Base-by-base conservation (phyloP, 2,888 invertebrate species). In the Brachyptera risi region DNA sequence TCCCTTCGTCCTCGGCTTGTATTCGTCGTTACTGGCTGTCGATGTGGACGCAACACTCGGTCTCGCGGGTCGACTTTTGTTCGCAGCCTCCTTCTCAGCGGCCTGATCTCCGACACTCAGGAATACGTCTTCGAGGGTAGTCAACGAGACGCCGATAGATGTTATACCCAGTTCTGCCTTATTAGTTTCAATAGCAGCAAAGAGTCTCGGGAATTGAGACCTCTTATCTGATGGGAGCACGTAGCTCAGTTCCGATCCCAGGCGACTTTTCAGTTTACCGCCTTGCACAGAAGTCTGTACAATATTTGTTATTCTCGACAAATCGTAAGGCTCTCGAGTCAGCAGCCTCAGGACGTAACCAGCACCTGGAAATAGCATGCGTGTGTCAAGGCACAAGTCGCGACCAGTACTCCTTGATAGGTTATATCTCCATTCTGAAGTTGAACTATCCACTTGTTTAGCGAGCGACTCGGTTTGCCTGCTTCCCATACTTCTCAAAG, bases 121-220 rank as follows among this genome's bases (percentile, higher is more conserved):
- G 73, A 94, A 95, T 1, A 97, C 95, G 75, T 96, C 95, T 73
- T 97, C 96, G 69, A 97, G 80, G 0, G 95, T 94, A 0, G 95
- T 92, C 17, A 92, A 83, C 0, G 92, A 89, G 0, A 95, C 83
- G 0, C 92, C 90, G 61, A 93, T 87, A 5, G 88, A 85, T 51
- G 82, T 79, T 44, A 96, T 85, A 0, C 85, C 85, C n/a, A 51
- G 31, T n/a, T 92, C 75, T 3, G 77, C 71, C 66, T 80, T 82
- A 13, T 77, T 73, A 0, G 67, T 62, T 72, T 93, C 92, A 40
- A 95, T 71, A 1, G 75, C 71, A 1, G 78, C 72, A 69, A 94
- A 83, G 62, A 91, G 73, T 17, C 74, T 67, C 0, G 86, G 80
- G 71, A 89, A 87, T 37, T 76, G 73, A 2, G 72, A 66, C 35